Percentiles rank a stretch among this genome's conserved stretches.
Evolutionary conservation across 2,797 vertebrate genomes (phyloP).

Genomic region (Mycteria americana): DNA sequence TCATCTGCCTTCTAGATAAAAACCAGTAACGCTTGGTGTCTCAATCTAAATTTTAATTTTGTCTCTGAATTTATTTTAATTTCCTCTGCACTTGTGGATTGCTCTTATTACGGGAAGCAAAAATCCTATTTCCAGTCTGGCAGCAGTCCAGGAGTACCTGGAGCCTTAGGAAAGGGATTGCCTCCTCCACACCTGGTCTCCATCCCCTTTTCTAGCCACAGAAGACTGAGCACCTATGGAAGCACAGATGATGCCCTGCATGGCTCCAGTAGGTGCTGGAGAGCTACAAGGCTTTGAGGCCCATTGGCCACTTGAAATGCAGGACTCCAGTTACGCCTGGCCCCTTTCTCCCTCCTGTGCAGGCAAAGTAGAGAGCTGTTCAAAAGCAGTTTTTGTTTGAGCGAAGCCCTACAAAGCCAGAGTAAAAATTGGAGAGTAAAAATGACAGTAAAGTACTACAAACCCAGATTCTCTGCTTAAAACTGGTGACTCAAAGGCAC

Average conservation of each 20-base stretch:
- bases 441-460: background rate
- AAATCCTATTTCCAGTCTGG: slow-evolving; percentile 26
- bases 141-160: background rate
- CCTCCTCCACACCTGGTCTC: background rate
- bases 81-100: slow-evolving; percentile 10
- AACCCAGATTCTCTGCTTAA: background rate
- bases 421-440: background rate
- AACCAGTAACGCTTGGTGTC: background rate
- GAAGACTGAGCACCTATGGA: background rate
- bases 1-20: slow-evolving; percentile 32
- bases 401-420: background rate
- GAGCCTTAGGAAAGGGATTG: background rate
- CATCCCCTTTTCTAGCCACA: background rate
- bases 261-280: background rate
- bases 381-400: background rate
- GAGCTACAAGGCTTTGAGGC: background rate
- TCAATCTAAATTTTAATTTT: slow-evolving; percentile 48
- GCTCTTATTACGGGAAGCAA: background rate
- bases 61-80: slow-evolving; percentile 38
- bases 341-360: background rate
- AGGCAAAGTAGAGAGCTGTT: background rate
- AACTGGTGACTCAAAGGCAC: background rate
- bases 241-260: background rate
- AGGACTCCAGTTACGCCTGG: background rate
- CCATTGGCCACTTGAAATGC: background rate